Base-by-base conservation (phyloP, 2,797 vertebrate genomes). In the Eleutherodactylus coqui region DNA sequence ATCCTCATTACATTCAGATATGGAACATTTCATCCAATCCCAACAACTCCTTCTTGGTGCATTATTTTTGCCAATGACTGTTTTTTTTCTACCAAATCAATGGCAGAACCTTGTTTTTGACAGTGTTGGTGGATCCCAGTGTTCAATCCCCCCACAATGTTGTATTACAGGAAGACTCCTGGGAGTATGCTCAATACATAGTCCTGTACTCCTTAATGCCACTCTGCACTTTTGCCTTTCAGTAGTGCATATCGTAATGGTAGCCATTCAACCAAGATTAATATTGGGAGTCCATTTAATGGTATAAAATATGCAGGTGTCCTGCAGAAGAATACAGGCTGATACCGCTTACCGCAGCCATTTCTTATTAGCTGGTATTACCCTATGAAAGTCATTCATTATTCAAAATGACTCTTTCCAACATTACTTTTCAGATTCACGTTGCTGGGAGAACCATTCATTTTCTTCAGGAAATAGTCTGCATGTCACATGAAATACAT, bases 271-370 rank as follows among this genome's bases (percentile, higher is more conserved):
- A 45, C 70, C 70, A 73, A 45, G 70, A 73, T 73, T 73, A 45
- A 73, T 73, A 73, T 73, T 45, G 70, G 70, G n/a, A 45, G 70
- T 45, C 70, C 38, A 73, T 73, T 73, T 73, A 73, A 73, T 73
- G 41, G 70, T 4, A 73, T 43, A 27, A 73, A 73, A 73, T 73
- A 73, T 73, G 70, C 70, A 73, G 41, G 70, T 24, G 38, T 45
- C 41, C 70, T 16, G 70, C 70, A 14, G 36, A 38, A 41, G n/a
- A 45, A 45, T 7, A n/a, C 41, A 34, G 3, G 70, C 70, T 43
- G 70, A 73, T 45, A 16, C 27, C 43, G 38, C 41, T 73, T 27
- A 45, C 38, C n/a, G 70, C 70, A 73, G 70, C 70, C 70, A 43
- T 73, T 73, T 45, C n/a, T 73, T 73, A 45, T 70, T 69, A 69